phyloP scores from a whole-genome alignment of 2,797 vertebrate species.

The Philypnodon macrostomus region DNA sequence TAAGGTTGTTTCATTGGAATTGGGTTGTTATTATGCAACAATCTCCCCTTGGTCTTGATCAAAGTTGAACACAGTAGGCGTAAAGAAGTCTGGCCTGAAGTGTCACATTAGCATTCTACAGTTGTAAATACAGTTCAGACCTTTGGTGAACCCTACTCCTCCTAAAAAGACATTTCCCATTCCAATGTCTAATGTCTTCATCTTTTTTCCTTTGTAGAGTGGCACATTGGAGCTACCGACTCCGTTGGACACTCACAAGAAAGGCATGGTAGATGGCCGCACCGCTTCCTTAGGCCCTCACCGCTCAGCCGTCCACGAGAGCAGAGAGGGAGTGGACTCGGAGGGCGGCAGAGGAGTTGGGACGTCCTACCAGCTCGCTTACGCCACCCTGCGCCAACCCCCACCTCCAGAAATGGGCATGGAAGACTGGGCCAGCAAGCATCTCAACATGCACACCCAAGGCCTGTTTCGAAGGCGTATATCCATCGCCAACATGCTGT shows the following conservation, averaged over 20 bases:
- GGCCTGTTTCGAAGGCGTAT: conserved; percentile 88
- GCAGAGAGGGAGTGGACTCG: conserved; percentile 53
- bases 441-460: conserved; percentile 90
- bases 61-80: conserved; percentile 26
- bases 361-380: conserved; percentile 76
- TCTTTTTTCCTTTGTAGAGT: conserved; percentile 61
- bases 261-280: conserved; percentile 68
- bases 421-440: conserved; percentile 90
- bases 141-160: conserved; percentile 19
- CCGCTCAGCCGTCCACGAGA: conserved; percentile 48
- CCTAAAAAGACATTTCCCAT: conserved; percentile 7
- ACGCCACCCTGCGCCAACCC: conserved; percentile 80
- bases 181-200: conserved; percentile 32
- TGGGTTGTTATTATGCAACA: conserved; percentile 34
- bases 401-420: conserved; percentile 80
- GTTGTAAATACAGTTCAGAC: conserved; percentile 25
- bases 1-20: conserved; percentile 14
- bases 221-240: conserved; percentile 74
- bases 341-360: conserved; percentile 48
- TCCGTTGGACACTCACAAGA: conserved; percentile 73
- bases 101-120: conserved; percentile 30
- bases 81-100: conserved; percentile 21
- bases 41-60: conserved; percentile 26
- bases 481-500: conserved; percentile 90
- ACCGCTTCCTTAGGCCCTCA: conserved; percentile 71